Evolutionary conservation across 2,113 vertebrate genomes (phyloP).

Genomic region (Perca flavescens): DNA sequence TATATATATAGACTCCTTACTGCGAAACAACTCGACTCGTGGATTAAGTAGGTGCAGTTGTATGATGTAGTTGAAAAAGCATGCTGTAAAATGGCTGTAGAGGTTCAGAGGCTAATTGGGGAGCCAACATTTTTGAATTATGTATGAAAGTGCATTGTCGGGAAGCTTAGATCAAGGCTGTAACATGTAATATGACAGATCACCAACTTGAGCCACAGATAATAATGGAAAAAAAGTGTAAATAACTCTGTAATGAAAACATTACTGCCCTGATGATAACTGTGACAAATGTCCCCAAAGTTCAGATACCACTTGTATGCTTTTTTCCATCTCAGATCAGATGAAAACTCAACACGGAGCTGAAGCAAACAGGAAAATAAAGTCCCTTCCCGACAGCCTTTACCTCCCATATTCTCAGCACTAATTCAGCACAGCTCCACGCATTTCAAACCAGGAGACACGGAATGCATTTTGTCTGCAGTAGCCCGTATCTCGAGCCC

Average conservation of each 20-base stretch:
- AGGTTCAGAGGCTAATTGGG: background rate
- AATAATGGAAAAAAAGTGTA: background rate
- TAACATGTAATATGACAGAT: background rate
- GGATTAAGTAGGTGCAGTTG: constrained; percentile 2
- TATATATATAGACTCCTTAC: background rate
- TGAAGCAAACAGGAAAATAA: constrained; percentile 28
- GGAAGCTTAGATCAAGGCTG: background rate
- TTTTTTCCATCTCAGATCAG: constrained; percentile 27
- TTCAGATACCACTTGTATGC: background rate
- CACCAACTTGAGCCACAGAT: background rate
- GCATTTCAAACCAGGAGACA: constrained; percentile 14
- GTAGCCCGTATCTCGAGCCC: constrained; percentile 36
- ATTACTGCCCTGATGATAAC: background rate
- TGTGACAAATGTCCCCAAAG: background rate
- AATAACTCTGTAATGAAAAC: constrained; percentile 18
- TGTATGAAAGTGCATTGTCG: background rate
- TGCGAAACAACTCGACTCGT: background rate
- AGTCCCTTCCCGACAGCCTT: constrained; percentile 17
- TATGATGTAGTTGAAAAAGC: background rate
- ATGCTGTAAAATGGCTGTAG: background rate
- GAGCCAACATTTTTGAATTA: background rate
- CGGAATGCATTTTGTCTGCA: constrained; percentile 19
- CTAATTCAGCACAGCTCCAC: constrained; percentile 19
- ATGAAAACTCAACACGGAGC: constrained; percentile 5
- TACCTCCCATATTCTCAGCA: constrained; percentile 26